These are phyloP conservation scores for Centropus bengalensis DNA, from an alignment of 2,113 vertebrate genomes.

Conservation along the genomic window DNA sequence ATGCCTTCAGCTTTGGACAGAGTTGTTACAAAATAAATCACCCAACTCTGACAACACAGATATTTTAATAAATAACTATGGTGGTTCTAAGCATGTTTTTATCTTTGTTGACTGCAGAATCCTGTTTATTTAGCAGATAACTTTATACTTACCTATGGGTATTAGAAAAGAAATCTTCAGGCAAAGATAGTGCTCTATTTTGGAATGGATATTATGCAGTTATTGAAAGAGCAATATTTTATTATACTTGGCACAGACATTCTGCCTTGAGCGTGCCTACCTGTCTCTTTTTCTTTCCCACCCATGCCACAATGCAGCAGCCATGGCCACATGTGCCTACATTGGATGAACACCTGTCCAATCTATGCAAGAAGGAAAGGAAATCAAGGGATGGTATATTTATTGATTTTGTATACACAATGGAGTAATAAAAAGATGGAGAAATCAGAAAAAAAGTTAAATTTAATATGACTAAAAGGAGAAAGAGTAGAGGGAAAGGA, in stretches of 20 bases:
- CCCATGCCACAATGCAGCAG: background rate
- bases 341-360: background rate
- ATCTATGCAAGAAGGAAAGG: background rate
- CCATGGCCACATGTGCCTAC: background rate
- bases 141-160: background rate
- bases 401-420: background rate
- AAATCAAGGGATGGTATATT: background rate
- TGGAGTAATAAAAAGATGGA: background rate
- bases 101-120: background rate
- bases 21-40: background rate
- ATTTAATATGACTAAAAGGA: background rate
- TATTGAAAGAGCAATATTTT: constrained; percentile 17
- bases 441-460: background rate
- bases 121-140: background rate
- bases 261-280: background rate
- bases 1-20: background rate
- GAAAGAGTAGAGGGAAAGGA: background rate
- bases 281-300: constrained; percentile 19
- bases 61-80: background rate
- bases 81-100: background rate
- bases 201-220: background rate
- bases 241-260: background rate
- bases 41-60: background rate
- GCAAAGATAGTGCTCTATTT: background rate
- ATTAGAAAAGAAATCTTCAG: constrained; percentile 28